Conservation (phyloP, 2,113 vertebrate genomes). For the Serinus canaria region DNA sequence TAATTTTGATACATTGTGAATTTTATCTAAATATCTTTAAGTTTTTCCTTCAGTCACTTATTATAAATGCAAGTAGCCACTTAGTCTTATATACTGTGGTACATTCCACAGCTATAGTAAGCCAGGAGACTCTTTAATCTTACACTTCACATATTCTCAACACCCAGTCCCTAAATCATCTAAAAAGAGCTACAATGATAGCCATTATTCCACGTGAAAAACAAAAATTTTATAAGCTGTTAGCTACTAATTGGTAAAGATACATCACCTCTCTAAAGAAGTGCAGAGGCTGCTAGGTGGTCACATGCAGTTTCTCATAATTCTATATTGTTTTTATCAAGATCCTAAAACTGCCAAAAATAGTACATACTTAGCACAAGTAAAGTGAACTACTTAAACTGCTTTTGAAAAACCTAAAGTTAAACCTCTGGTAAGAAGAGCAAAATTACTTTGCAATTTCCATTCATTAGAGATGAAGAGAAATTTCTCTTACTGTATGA, state of each 20-base stretch:
- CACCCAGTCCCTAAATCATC: not conserved
- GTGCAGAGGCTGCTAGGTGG: accelerated
- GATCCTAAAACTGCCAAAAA: not conserved
- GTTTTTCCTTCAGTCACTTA: not conserved
- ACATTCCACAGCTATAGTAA: not conserved
- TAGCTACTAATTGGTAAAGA: not conserved
- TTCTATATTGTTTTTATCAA: not conserved
- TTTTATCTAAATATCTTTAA: not conserved
- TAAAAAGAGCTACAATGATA: not conserved
- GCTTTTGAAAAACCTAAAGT: not conserved
- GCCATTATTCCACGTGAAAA: not conserved
- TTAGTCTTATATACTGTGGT: not conserved
- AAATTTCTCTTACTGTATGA: constrained; percentile 47
- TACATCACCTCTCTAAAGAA: not conserved
- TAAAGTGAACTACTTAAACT: not conserved
- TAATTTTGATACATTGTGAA: not conserved
- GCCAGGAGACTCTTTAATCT: not conserved
- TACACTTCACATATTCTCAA: not conserved
- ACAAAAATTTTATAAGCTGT: not conserved
- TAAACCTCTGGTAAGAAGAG: not conserved
- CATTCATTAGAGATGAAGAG: constrained; percentile 14
- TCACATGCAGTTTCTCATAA: not conserved
- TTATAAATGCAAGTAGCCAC: not conserved
- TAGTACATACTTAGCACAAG: accelerated
- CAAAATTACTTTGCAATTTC: not conserved